These are phyloP conservation scores for Saimiri boliviensis DNA, from an alignment of 2,113 vertebrate genomes.

Conservation along the genomic window DNA sequence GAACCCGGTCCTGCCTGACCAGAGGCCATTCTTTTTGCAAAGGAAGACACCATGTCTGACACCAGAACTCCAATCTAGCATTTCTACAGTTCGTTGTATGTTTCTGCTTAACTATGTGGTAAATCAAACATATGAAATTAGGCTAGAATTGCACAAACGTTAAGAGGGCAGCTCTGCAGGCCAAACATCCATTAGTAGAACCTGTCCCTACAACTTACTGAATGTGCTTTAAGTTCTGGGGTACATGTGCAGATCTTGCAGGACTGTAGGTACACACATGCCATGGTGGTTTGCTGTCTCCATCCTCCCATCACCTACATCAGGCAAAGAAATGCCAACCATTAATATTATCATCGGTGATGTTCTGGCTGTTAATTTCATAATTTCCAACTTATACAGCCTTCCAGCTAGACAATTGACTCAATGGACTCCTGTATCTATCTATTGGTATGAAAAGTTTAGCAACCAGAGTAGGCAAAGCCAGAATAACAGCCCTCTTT, in stretches of 20 bases:
- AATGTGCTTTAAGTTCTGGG: background rate
- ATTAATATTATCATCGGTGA: background rate
- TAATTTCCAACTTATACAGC: background rate
- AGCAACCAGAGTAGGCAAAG: background rate
- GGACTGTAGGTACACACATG: too few relatives aligned
- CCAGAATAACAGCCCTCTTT: background rate
- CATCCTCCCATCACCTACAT: too few relatives aligned
- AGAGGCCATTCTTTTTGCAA: background rate
- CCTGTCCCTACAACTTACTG: background rate
- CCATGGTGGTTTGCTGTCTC: too few relatives aligned
- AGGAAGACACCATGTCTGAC: background rate
- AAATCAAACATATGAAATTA: background rate
- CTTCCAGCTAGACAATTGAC: background rate
- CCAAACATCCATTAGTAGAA: background rate
- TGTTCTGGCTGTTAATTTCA: background rate
- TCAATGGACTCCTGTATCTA: background rate
- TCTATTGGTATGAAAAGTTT: background rate
- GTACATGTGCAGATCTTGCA: too few relatives aligned
- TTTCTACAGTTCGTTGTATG: background rate
- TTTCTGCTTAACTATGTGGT: background rate
- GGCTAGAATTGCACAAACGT: background rate
- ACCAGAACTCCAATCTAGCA: background rate
- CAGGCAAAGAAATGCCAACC: background rate
- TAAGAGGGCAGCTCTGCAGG: background rate
- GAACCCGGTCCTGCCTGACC: background rate